Base-by-base conservation (phyloP, 35 echinoderm and acorn worm species). In the Heliocidaris erythrogramma region DNA sequence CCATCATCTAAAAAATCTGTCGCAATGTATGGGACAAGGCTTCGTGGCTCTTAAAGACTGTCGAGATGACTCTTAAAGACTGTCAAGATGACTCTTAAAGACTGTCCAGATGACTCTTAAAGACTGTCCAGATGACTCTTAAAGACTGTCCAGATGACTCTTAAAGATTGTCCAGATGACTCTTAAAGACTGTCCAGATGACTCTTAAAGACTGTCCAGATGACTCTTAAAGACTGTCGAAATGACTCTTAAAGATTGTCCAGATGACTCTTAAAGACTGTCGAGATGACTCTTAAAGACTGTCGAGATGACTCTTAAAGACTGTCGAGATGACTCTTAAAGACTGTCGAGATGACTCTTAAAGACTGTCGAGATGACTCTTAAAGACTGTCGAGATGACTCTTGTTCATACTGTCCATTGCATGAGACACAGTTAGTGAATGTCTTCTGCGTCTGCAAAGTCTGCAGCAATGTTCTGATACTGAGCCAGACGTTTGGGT, bases 401-500 rank as follows among this genome's bases (percentile, higher is more conserved):
- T 47, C 14, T 92, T 42, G 90, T n/a, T 48, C 90, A 5, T 6
- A 52, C 47, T 27, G 90, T 92, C 21, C 90, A 52, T 27, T 35
- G 14, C 5, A 35, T 92, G 12, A 35, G 90, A n/a, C 90, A 92
- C 27, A 92, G 49, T n/a, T 27, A 11, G 49, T 49, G 90, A 10
- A 49, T 13, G 0, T 52, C 42, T n/a, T 49, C 30, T 27, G 47
- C 90, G 29, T 92, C 49, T 31, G 27, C 31, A n/a, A 27, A 52
- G 30, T 92, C 49, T 48, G 24, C 27, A 31, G 90, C 31, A 13
- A 92, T 92, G 90, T 48, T 27, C 14, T 92, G 35, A 27, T 3
- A 92, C 24, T 48, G 32, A 12, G 90, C 32, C 90, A 92, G n/a
- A 27, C 90, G 21, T 49, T 92, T 47, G 3, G 90, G 90, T 92